Base-by-base conservation (phyloP, 2,888 invertebrate genomes). In the Plagiodera versicolora region DNA sequence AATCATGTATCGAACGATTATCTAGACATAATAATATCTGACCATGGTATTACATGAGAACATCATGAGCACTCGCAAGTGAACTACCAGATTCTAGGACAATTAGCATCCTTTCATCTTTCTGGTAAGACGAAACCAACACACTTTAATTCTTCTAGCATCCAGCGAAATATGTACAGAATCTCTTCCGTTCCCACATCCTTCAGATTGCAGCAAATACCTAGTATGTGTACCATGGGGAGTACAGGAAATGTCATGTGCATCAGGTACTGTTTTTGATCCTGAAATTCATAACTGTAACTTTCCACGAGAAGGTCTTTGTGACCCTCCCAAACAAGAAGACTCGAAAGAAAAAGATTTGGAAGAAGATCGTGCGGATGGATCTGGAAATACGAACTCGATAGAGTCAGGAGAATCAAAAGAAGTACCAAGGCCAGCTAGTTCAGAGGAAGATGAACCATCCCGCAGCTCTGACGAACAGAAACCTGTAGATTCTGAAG, bases 231-330 rank as follows among this genome's bases (percentile, higher is more conserved):
- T 54, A 17, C 60, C 65, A 32, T 61, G 60, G 28, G 52, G 56
- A 4, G 44, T 50, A 3, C 47, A 61, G 24, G 60, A 56, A n/a
- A 55, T 63, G 44, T 54, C 57, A 3, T 67, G 67, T 18, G 61
- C 60, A 1, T 58, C 63, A 35, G 65, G 63, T n/a, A 52, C 60
- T 9, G 55, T 61, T 24, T 67, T 67, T 35, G 63, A 67, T 44
- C 61, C 63, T 6, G 35, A 2, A 24, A 53, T 53, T n/a, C 44
- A 45, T 10, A 24, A 16, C 9, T 53, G 53, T 16, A 44, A 53
- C 44, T 44, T 20, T 20, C 53, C 53, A 10, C 44, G 20, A 20
- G 20, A 16, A 51, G 51, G 51, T 18, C 35, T 51, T 6, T 51
- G 51, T 39, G 39, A 39, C 14, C 6, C 30, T 19, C 14, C 30